Conservation (phyloP, 1,140 invertebrate species). For the Drosophila yakuba region DNA sequence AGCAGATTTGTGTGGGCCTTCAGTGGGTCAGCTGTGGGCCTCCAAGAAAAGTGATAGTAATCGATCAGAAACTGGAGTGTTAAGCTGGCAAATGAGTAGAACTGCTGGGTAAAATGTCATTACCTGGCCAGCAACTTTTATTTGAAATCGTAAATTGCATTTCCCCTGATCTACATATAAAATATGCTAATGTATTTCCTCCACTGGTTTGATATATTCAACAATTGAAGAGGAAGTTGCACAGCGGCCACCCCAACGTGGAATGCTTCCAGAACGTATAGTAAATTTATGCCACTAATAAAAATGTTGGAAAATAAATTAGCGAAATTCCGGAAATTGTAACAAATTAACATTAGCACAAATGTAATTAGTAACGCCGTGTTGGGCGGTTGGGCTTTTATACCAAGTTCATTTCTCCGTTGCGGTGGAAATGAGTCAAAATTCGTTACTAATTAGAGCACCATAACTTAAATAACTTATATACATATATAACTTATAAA, state of each 20-base stretch:
- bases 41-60: conserved; percentile 46
- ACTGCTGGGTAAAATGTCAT: no score
- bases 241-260: conserved; percentile 26
- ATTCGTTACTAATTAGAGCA: conserved; percentile 34
- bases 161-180: conserved; percentile 11
- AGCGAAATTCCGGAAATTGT: conserved; percentile 83
- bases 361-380: conserved; percentile 80
- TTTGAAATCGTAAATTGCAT: conserved; percentile 3
- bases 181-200: conserved; percentile 56
- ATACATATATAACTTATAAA: no score
- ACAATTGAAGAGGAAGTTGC: conserved; percentile 67
- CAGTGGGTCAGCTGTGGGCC: conserved; percentile 55
- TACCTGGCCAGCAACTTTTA: neutral
- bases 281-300: conserved; percentile 76
- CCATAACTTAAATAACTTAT: neutral
- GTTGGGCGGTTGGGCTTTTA: conserved; percentile 29
- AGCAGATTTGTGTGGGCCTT: conserved; percentile 38
- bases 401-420: conserved; percentile 7
- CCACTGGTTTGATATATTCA: conserved; percentile 12
- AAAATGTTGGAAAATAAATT: conserved; percentile 80
- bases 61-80: conserved; percentile 29
- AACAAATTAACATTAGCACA: conserved; percentile 79
- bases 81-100: neutral
- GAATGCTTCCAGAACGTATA: conserved; percentile 42
- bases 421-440: conserved; percentile 28